phyloP scores from a whole-genome alignment of 2,113 vertebrate genomes.

The Pipra filicauda region DNA sequence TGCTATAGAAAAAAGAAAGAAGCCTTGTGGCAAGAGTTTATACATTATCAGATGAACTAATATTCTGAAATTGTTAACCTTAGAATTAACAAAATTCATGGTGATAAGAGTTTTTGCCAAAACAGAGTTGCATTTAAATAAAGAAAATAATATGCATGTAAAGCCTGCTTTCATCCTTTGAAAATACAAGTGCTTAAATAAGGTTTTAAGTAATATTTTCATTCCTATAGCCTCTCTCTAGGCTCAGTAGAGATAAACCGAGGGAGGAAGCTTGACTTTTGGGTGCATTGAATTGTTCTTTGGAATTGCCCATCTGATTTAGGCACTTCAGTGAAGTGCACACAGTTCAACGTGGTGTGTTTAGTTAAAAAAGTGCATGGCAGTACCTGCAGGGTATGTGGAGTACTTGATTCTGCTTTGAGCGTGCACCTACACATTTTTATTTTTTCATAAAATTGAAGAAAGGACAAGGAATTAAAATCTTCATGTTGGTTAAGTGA shows the following conservation, averaged over 20 bases:
- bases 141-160: background rate
- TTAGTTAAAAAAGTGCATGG: background rate
- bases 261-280: background rate
- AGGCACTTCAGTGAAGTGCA: background rate
- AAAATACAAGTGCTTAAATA: background rate
- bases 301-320: background rate
- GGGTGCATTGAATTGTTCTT: background rate
- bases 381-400: no score
- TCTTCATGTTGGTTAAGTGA: background rate
- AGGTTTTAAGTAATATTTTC: background rate
- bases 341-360: fast-evolving
- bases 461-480: background rate
- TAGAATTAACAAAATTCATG: background rate
- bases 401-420: background rate
- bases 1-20: background rate
- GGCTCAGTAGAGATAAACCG: background rate
- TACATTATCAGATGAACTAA: background rate
- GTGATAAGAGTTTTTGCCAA: background rate
- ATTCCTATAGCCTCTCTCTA: background rate
- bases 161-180: background rate
- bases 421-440: background rate
- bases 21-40: background rate
- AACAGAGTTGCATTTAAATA: background rate
- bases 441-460: background rate
- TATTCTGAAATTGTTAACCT: background rate